phyloP scores from a whole-genome alignment of 2,113 vertebrate species.

The Sorex fumeus region DNA sequence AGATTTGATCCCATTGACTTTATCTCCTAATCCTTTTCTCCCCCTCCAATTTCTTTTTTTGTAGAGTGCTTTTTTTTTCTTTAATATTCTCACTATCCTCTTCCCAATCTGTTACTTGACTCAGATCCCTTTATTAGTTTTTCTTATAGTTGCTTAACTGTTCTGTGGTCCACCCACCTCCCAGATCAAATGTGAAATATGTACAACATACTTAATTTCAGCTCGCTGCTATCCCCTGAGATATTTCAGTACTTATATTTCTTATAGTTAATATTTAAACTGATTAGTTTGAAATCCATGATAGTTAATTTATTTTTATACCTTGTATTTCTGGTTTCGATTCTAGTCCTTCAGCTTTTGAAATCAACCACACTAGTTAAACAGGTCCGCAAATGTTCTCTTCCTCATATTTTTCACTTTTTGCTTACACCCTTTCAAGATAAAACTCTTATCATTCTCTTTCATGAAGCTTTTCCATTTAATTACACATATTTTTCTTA shows the following conservation, averaged over 20 bases:
- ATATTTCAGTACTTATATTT: background rate
- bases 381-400: background rate
- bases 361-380: background rate
- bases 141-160: background rate
- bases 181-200: background rate
- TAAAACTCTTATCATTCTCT: constrained; percentile 18
- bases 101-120: background rate
- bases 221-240: constrained; percentile 9
- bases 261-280: constrained; percentile 10
- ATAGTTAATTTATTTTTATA: background rate
- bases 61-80: background rate
- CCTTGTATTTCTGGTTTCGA: constrained; percentile 42
- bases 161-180: background rate
- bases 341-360: constrained; percentile 1
- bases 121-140: background rate
- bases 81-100: background rate
- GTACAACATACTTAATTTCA: background rate
- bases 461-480: constrained; percentile 6
- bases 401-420: constrained; percentile 12
- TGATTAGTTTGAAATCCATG: constrained; percentile 24
- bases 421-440: background rate
- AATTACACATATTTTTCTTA: background rate
- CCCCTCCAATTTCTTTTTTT: background rate
- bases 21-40: background rate
- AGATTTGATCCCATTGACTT: background rate